Percentiles rank a stretch among this genome's conserved stretches.
phyloP scores from a whole-genome alignment of 2,888 invertebrate genomes.

The Drosophila planitibia region DNA sequence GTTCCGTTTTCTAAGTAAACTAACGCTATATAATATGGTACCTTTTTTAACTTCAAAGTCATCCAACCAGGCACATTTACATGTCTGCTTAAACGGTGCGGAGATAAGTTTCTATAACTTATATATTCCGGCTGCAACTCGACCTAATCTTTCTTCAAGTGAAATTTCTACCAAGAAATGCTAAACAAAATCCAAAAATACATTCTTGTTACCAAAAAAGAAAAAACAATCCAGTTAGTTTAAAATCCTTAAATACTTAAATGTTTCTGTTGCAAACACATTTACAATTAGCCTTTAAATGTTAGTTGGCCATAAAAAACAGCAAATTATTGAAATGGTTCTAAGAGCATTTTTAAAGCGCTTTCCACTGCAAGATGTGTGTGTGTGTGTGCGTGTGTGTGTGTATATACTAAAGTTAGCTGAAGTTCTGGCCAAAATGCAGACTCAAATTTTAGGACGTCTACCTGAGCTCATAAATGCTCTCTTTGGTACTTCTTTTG shows the following conservation, averaged over 20 bases:
- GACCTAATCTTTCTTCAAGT: background rate
- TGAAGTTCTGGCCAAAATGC: slow-evolving; percentile 16
- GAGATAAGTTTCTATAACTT: background rate
- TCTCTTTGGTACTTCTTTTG: slow-evolving; percentile 39
- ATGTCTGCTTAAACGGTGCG: background rate
- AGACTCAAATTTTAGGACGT: slow-evolving; percentile 22
- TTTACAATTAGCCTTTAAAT: slow-evolving; percentile 6
- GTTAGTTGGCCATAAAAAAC: slow-evolving; percentile 11
- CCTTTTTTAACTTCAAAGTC: background rate
- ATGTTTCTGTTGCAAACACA: background rate
- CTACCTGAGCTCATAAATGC: slow-evolving; percentile 65
- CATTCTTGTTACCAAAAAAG: background rate
- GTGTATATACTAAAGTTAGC: background rate
- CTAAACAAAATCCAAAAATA: background rate
- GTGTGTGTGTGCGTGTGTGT: background rate
- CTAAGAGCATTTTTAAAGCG: slow-evolving; percentile 19
- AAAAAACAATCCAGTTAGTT: background rate
- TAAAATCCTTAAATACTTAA: background rate
- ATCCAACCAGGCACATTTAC: background rate
- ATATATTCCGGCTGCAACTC: background rate
- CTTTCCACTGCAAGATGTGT: background rate
- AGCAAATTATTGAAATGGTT: slow-evolving; percentile 31
- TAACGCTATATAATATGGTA: background rate
- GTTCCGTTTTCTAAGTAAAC: background rate
- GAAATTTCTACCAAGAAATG: background rate